phyloP scores from a whole-genome alignment of 1,140 invertebrate genomes.

The Temnothorax curvispinosus region DNA sequence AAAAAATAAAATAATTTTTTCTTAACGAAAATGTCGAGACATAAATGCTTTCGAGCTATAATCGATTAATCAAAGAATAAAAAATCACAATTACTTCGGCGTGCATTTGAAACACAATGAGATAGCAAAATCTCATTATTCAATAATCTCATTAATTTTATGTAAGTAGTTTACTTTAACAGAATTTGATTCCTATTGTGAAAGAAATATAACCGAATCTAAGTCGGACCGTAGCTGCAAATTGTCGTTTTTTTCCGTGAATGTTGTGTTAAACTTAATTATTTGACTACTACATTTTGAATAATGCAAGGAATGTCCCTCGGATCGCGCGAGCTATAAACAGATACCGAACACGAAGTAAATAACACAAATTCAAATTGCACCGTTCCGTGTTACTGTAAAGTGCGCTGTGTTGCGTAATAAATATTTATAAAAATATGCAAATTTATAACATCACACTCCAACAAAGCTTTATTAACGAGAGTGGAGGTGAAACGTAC shows the following conservation, averaged over 20 bases:
- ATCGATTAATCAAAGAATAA: not conserved
- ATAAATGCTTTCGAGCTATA: not conserved
- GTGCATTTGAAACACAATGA: not conserved
- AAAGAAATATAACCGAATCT: not conserved
- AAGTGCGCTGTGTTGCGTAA: not conserved
- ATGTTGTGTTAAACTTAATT: slow-evolving; percentile 25
- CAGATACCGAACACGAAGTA: not conserved
- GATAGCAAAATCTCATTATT: not conserved
- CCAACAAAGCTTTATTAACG: slow-evolving; percentile 18
- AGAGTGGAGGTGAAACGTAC: not conserved
- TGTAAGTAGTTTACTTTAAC: not conserved
- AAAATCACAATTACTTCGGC: not conserved
- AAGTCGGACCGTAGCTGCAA: not conserved
- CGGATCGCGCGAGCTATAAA: not conserved
- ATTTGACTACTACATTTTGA: not conserved
- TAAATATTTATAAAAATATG: slow-evolving; percentile 22
- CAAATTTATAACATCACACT: not conserved
- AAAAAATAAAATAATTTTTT: not conserved
- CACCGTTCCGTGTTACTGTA: no score
- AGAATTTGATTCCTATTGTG: not conserved
- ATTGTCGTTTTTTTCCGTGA: not conserved
- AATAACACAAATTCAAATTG: slow-evolving; percentile 24
- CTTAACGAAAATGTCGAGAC: not conserved
- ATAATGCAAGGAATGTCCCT: not conserved
- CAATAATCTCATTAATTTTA: not conserved